Conservation (phyloP, 1,140 invertebrate species). For the Metopolophium dirhodum region DNA sequence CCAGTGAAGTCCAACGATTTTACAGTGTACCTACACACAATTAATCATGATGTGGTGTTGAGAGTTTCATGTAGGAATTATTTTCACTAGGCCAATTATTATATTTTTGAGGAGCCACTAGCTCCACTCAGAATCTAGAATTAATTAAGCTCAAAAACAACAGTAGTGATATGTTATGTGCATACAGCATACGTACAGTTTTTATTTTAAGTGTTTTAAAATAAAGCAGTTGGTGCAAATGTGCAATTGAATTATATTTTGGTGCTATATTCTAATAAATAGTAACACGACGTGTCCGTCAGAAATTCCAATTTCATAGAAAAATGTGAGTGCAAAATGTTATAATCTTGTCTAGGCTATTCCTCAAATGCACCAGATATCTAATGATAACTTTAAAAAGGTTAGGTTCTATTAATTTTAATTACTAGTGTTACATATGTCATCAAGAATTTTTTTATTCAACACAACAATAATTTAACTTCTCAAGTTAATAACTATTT, state of each 20-base stretch:
- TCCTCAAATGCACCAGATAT: neutral
- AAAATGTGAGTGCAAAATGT: neutral
- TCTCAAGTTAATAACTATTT: slow-evolving; percentile 33
- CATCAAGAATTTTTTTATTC: slow-evolving; percentile 3
- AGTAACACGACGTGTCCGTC: neutral
- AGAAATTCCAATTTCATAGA: neutral
- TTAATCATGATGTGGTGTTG: neutral
- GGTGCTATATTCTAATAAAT: neutral
- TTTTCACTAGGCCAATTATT: neutral
- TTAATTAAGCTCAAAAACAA: slow-evolving; percentile 2
- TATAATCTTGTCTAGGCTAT: too few relatives aligned
- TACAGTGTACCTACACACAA: neutral
- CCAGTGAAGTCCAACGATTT: neutral
- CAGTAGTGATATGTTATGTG: neutral
- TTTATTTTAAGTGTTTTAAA: neutral
- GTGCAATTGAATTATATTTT: neutral
- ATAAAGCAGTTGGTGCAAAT: slow-evolving; percentile 33
- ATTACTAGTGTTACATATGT: neutral
- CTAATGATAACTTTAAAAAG: neutral
- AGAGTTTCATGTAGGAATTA: neutral
- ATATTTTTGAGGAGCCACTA: neutral
- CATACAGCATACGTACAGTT: neutral
- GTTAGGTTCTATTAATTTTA: neutral
- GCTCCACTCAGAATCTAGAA: neutral
- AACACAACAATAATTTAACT: slow-evolving; percentile 10